Percentiles rank a stretch among this genome's conserved stretches.
phyloP scores from a whole-genome alignment of 1,140 invertebrate species.

The Venturia canescens region DNA sequence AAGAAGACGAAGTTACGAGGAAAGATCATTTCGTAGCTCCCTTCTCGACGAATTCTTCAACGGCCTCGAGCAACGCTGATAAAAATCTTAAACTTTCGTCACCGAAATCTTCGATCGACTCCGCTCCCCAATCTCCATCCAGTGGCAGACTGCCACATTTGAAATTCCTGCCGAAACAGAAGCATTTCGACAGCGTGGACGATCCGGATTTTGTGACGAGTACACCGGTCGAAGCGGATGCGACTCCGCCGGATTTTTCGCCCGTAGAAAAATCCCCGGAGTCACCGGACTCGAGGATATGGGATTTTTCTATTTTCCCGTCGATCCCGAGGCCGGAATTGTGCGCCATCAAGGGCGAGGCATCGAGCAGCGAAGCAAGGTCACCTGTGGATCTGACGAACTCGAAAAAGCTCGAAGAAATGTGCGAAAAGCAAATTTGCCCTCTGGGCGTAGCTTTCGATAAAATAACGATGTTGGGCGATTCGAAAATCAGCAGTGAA shows the following conservation, averaged over 20 bases:
- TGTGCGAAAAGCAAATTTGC: neutral
- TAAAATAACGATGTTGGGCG: neutral
- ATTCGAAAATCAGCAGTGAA: neutral
- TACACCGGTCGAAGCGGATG: conserved; percentile 36
- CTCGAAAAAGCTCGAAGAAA: neutral
- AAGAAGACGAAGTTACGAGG: no score
- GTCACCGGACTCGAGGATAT: conserved; percentile 17
- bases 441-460: conserved; percentile 12
- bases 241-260: neutral
- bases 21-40: neutral
- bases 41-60: neutral
- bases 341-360: neutral
- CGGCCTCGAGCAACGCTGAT: neutral
- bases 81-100: neutral
- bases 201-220: conserved; percentile 40
- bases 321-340: neutral
- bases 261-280: conserved; percentile 14
- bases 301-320: neutral
- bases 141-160: conserved; percentile 43
- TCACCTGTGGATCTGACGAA: no score
- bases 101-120: neutral
- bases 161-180: conserved; percentile 48
- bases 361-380: neutral
- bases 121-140: conserved; percentile 17
- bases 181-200: conserved; percentile 41